These are phyloP conservation scores for Drosophila lutescens DNA, from an alignment of 2,888 invertebrate species.

Conservation along the genomic window DNA sequence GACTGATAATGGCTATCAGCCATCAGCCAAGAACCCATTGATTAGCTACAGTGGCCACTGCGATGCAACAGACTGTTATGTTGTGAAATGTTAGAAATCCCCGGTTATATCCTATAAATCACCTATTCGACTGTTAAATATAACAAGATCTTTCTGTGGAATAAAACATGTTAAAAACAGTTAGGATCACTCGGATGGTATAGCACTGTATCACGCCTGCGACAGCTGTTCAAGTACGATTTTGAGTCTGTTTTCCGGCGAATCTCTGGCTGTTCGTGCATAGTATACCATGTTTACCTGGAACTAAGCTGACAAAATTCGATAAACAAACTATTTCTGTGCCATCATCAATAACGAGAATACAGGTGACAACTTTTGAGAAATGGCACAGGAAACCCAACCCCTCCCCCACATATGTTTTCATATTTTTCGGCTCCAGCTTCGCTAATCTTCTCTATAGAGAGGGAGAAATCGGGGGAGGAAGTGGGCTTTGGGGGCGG, in stretches of 20 bases:
- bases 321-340: constrained; percentile 5
- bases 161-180: too few species aligned
- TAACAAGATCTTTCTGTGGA: background rate
- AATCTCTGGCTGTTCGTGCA: constrained; percentile 16
- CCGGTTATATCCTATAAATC: too few species aligned
- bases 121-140: background rate
- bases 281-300: background rate
- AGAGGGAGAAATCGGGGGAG: background rate
- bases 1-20: constrained; percentile 32
- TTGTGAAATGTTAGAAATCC: background rate
- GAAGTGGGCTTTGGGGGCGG: background rate
- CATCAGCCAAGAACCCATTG: constrained; percentile 19
- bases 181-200: background rate
- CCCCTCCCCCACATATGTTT: background rate
- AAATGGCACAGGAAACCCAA: constrained; percentile 7
- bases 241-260: constrained; percentile 20
- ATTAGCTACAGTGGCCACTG: constrained; percentile 15
- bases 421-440: constrained; percentile 36
- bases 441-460: constrained; percentile 56
- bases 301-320: background rate
- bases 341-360: background rate
- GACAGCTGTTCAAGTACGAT: constrained; percentile 28
- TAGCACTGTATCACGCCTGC: background rate
- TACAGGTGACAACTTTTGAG: background rate
- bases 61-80: too few species aligned